phyloP scores from a whole-genome alignment of 2,113 vertebrate genomes.

The Castor canadensis region DNA sequence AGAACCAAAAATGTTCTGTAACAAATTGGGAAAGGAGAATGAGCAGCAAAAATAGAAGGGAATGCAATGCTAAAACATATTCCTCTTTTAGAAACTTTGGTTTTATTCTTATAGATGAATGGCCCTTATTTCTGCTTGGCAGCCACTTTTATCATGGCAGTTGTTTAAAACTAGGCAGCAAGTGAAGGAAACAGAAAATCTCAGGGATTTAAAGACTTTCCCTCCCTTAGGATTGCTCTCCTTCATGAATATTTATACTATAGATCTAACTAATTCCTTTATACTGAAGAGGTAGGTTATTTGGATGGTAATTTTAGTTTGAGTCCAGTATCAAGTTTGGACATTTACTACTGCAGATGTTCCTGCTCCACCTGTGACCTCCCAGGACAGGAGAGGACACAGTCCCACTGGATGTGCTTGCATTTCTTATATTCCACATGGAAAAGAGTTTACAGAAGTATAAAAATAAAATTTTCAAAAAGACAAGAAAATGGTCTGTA shows the following conservation, averaged over 20 bases:
- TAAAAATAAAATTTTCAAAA: background rate
- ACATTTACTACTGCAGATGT: background rate
- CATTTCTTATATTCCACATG: background rate
- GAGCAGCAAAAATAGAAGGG: background rate
- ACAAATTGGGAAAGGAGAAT: background rate
- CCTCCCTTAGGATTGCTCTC: background rate
- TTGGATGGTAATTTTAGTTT: constrained; percentile 55
- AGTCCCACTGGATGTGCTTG: background rate
- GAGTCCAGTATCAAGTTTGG: background rate
- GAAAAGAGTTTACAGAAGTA: background rate
- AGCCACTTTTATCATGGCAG: background rate
- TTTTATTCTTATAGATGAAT: background rate
- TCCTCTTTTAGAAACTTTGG: background rate
- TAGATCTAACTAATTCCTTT: constrained; percentile 39
- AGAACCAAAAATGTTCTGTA: background rate
- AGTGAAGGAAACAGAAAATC: background rate
- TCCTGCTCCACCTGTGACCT: background rate
- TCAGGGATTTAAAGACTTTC: constrained; percentile 28
- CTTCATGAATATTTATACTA: constrained; percentile 61
- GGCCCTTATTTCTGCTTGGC: background rate
- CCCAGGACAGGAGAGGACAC: background rate
- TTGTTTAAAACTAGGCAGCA: constrained; percentile 10
- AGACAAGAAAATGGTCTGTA: background rate
- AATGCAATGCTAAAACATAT: background rate
- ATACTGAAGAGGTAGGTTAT: background rate